Evolutionary conservation across 2,113 vertebrate species (phyloP).

Genomic region (Romanogobio albipinnatus): DNA sequence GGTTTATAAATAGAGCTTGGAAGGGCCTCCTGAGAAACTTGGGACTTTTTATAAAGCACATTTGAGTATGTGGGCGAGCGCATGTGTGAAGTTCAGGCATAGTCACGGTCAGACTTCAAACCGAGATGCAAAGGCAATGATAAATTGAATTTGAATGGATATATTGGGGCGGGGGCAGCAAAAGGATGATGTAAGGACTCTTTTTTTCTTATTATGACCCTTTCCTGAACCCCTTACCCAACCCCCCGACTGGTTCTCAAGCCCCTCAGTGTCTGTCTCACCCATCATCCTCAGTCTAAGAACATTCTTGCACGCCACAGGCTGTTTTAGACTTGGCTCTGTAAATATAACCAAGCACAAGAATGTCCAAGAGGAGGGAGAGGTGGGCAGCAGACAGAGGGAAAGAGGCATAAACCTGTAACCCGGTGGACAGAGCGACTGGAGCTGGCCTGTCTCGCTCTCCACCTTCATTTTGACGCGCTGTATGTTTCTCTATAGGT

Average conservation of each 20-base stretch:
- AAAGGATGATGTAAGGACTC: not conserved
- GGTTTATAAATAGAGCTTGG: slow-evolving; percentile 42
- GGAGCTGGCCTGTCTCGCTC: not conserved
- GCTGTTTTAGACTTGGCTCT: slow-evolving; percentile 43
- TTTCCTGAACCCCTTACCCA: slow-evolving; percentile 15
- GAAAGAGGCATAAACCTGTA: slow-evolving; percentile 31
- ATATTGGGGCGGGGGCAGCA: not conserved
- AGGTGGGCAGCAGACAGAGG: slow-evolving; percentile 3
- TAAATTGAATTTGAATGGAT: slow-evolving; percentile 36
- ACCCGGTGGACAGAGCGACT: not conserved
- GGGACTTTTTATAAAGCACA: slow-evolving; percentile 25
- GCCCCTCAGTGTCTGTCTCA: slow-evolving; percentile 27
- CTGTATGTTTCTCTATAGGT: slow-evolving; percentile 1
- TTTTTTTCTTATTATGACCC: slow-evolving; percentile 25
- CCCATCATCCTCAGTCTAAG: slow-evolving; percentile 28
- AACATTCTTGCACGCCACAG: slow-evolving; percentile 33
- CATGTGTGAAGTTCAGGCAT: not conserved
- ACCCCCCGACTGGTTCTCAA: slow-evolving; percentile 5
- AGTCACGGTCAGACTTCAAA: not conserved
- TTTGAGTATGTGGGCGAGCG: slow-evolving; percentile 4
- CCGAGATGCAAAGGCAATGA: not conserved
- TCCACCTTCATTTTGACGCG: not conserved
- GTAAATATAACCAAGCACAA: slow-evolving; percentile 45
- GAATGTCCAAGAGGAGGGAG: slow-evolving; percentile 33
- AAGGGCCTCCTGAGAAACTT: slow-evolving; percentile 26